phyloP scores from a whole-genome alignment of 2,888 invertebrate genomes.

The Pheosia tremula region DNA sequence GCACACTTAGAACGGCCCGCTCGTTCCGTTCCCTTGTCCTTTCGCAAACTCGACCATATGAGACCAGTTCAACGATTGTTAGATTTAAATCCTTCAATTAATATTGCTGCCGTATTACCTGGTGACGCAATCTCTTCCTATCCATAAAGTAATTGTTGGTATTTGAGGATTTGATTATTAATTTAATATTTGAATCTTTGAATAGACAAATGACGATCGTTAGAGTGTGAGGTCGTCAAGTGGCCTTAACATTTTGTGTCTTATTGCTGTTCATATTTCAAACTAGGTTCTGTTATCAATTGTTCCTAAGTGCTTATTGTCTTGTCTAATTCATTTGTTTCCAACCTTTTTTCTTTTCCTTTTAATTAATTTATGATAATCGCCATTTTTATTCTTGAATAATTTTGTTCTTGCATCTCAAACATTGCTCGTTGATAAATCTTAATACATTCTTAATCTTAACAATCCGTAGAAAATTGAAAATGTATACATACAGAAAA shows the following conservation, averaged over 20 bases:
- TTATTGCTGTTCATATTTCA: background rate
- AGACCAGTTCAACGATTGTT: constrained; percentile 37
- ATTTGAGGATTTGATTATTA: constrained; percentile 14
- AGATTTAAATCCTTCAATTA: constrained; percentile 48
- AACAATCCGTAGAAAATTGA: background rate
- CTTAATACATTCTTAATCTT: no score
- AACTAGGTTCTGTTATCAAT: background rate
- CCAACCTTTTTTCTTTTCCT: no score
- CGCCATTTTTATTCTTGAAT: no score
- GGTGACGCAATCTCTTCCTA: background rate
- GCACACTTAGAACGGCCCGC: constrained; percentile 45
- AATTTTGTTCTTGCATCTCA: no score
- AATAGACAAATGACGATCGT: constrained; percentile 19
- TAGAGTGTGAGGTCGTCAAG: constrained; percentile 17
- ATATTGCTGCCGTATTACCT: background rate
- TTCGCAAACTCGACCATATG: constrained; percentile 47
- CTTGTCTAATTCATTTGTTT: no score
- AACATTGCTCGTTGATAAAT: no score
- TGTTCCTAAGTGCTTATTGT: background rate
- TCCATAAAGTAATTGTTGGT: constrained; percentile 20
- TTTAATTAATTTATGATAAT: no score
- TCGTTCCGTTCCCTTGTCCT: constrained; percentile 49
- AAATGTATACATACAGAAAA: background rate
- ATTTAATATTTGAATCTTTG: no score
- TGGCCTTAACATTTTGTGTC: constrained; percentile 32